Evolutionary conservation across 2,113 vertebrate genomes (phyloP).

Genomic region (Rhombomys opimus): DNA sequence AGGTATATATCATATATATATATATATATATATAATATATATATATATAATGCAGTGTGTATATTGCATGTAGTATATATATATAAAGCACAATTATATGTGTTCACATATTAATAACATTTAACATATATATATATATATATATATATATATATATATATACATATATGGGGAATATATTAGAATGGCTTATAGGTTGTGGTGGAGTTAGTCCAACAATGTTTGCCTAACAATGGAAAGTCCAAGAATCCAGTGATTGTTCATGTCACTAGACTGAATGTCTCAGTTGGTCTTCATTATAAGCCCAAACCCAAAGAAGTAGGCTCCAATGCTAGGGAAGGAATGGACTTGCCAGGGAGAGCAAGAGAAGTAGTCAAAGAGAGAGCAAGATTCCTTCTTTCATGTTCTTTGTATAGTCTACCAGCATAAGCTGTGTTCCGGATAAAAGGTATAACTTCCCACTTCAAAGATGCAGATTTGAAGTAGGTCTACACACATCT

Average conservation of each 20-base stretch:
- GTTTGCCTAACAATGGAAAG: background rate
- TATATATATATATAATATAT: too few species aligned
- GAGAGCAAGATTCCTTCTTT: background rate
- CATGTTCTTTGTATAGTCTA: background rate
- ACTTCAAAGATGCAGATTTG: background rate
- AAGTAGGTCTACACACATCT: background rate
- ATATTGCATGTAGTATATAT: too few species aligned
- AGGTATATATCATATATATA: background rate
- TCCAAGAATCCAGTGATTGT: background rate
- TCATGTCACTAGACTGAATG: background rate
- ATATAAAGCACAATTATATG: too few species aligned
- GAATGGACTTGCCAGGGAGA: background rate
- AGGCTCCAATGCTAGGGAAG: background rate
- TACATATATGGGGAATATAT: background rate
- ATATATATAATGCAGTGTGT: too few species aligned
- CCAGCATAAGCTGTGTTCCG: background rate
- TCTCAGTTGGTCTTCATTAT: background rate
- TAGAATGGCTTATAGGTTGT: background rate
- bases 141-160: background rate
- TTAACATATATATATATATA: background rate
- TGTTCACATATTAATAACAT: too few species aligned
- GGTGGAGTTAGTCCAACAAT: background rate
- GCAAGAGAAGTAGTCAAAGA: background rate
- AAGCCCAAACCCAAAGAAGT: background rate
- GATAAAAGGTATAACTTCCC: background rate